phyloP scores from a whole-genome alignment of 2,888 invertebrate species.

The Venusia cambrica region DNA sequence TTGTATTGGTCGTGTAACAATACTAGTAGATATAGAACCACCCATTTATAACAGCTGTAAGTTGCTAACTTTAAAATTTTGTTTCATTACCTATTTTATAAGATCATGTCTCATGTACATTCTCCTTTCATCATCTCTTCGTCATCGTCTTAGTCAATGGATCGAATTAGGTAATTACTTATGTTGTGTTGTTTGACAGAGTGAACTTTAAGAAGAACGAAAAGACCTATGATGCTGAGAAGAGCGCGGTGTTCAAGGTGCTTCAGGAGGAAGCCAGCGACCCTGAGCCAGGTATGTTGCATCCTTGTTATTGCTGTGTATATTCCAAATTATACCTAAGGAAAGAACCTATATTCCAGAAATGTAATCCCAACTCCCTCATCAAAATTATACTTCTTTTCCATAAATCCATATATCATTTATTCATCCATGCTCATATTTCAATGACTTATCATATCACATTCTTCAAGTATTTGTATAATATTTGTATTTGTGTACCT shows the following conservation, averaged over 20 bases:
- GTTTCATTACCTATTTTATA: conserved; percentile 2
- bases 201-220: conserved; percentile 98
- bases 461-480: too few relatives aligned
- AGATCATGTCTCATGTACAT: conserved; percentile 3
- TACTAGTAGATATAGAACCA: too few relatives aligned
- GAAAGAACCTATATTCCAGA: not conserved
- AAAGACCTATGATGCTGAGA: conserved; percentile 91
- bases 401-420: too few relatives aligned
- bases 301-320: too few relatives aligned
- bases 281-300: conserved; percentile 87
- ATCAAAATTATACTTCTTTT: too few relatives aligned
- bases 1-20: too few relatives aligned
- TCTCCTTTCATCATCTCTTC: not conserved
- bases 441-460: too few relatives aligned
- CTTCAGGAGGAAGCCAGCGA: conserved; percentile 93
- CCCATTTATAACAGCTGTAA: not conserved
- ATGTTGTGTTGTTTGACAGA: conserved; percentile 81
- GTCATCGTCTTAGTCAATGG: conserved; percentile 6
- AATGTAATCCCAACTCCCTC: too few relatives aligned
- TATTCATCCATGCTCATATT: too few relatives aligned
- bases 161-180: conserved; percentile 19
- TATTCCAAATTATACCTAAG: conserved; percentile 1
- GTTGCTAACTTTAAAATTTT: conserved; percentile 28
- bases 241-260: conserved; percentile 95
- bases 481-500: too few relatives aligned